Base-by-base conservation (phyloP, 2,113 vertebrate genomes). In the Notarius quadriscutis region DNA sequence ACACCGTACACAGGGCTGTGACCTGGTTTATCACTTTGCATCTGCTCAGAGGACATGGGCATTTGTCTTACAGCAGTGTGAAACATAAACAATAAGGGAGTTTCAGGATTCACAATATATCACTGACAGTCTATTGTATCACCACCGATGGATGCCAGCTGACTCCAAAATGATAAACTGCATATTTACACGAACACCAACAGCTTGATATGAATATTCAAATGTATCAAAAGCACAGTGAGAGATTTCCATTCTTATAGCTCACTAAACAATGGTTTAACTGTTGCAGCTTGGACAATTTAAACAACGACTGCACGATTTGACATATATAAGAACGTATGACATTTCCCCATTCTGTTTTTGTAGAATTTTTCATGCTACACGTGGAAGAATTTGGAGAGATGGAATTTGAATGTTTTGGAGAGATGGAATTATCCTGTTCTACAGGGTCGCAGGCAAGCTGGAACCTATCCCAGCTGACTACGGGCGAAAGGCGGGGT, bases 201-300 rank as follows among this genome's bases (percentile, higher is more conserved):
- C 84, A 89, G 88, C 88, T 86, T 89, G 84, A 17, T 18, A 89
- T 89, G 88, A 86, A 89, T 89, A 83, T 86, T 89, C 62, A 86
- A 71, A 78, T 48, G 6, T 48, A 81, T 18, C 18, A 8, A 82
- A 82, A 53, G 80, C 71, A 88, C 30, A 53, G 50, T 10, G 17
- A n/a, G 22, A 84, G 88, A 83, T 78, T 72, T 79, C 53, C 12
- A 57, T 58, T 53, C 69, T 11, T 81, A 22, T 34, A 63, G 50
- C 27, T 50, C 74, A 67, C 77, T 57, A 86, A 81, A 71, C 85
- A 81, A 86, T 48, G 81, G 85, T 81, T 71, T 57, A 67, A 55
- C 75, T 67, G 48, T 55, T 81, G 77, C 85, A 58, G 53, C 14
- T 58, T 18, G 75, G 41, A 25, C 20, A 20, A 67, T 63, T 48